Evolutionary conservation across 2,113 vertebrate species (phyloP), one percentile per base, ranked within the genome.

Genomic region (Cairina moschata): DNA sequence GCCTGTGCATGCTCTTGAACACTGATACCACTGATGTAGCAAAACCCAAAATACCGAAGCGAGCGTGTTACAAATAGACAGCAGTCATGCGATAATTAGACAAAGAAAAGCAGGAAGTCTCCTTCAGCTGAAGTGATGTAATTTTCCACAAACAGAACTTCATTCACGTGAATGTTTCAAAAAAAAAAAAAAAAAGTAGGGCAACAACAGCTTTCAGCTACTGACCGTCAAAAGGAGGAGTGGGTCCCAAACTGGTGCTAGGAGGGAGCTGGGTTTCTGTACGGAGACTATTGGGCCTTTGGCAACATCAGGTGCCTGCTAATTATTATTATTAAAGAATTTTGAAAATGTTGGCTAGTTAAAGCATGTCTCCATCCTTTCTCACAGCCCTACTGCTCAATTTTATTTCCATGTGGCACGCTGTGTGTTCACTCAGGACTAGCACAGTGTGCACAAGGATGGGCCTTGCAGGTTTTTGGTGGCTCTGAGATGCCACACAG

Each of bases 1-100:
- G 31, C 65, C 46, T 46, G 28, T 0, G 0, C 31, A 16, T 9
- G 10, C n/a, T 14, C 9, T 91, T 1, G 0, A 42, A 29, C 0
- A 0, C 78, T 36, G 1, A 83, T 86, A 40, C 65, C 65, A 92
- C 52, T 4, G 1, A 31, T 1, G 1, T 8, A 65, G 56, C 77
- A 72, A 75, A 93, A 93, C 3, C 20, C 29, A 60, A 86, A 91
- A 60, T 54, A 78, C 60, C 7, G 0, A 78, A 72, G 52, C 12
- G 6, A 81, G 88, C 7, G 7, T 44, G 21, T 86, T 68, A 23
- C 69, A 90, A 40, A 80, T 55, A 73, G 76, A 36, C 83, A 92
- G 66, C 44, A 66, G 83, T 83, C 77, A 79, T 86, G 73, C 88
- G 90, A 82, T 84, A 90, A 81, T 91, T 65, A 66, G 69, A 58